Evolutionary conservation across 2,888 invertebrate species (phyloP), one percentile per base, ranked within the genome.

Genomic region (Agrotis clavis): DNA sequence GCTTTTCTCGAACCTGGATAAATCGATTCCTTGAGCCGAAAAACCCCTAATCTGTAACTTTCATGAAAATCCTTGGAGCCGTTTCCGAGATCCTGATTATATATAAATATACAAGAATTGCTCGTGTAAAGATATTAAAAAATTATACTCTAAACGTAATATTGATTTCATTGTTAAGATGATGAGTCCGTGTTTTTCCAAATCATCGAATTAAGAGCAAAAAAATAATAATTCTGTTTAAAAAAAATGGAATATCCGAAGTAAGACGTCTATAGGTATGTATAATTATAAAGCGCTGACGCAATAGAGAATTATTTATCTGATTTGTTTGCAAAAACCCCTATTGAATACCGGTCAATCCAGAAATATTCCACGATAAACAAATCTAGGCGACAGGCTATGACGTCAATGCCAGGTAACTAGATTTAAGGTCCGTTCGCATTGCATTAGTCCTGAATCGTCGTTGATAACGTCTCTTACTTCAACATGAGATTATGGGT

Each of bases 351-450:
- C 35, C 57, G 19, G 16, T 18, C 30, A 11, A 59, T 48, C n/a
- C 47, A 13, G 9, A 70, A 71, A 57, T 70, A 77, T 70, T 74
- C 71, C 61, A 2, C 35, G 5, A 57, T 14, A 70, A 78, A 62
- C 50, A 77, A 57, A 62, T 57, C 35, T n/a, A n/a, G n/a, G n/a
- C n/a, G n/a, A n/a, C n/a, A n/a, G n/a, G n/a, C n/a, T n/a, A 51
- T 74, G 74, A 74, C 74, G 74, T 74, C 74, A 74, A 74, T 60
- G 48, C 19, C 48, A 41, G 25, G 51, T 3, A 54, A 70, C 77
- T 14, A 54, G 54, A 77, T 74, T 70, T 60, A 74, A 48, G 70
- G 41, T n/a, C 41, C 77, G 9, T 74, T 69, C 25, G 6, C 48
- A 74, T 47, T 14, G 3, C 48, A 7, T 47, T 51, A 14, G 6